Evolutionary conservation across 2,113 vertebrate genomes (phyloP).

Genomic region (Willisornis vidua): DNA sequence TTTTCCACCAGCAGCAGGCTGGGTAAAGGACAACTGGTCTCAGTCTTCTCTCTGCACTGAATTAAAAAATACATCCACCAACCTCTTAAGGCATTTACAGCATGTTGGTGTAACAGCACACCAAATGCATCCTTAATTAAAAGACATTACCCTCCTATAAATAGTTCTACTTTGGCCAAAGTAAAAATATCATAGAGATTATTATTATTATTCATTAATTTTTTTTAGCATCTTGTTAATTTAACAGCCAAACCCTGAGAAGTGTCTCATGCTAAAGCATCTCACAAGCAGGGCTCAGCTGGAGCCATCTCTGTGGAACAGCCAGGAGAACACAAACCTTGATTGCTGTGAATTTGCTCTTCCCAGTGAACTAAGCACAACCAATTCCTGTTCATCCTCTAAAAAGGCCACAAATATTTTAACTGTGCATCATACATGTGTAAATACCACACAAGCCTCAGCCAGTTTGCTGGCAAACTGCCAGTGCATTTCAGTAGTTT

Average conservation of each 20-base stretch:
- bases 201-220: neutral
- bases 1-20: neutral
- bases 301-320: neutral
- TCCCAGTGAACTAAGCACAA: neutral
- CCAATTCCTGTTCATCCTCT: neutral
- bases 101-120: neutral
- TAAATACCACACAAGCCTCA: neutral
- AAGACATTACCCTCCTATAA: neutral
- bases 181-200: neutral
- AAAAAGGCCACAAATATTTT: neutral
- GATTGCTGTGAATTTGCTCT: neutral
- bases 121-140: neutral
- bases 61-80: neutral
- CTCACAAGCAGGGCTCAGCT: neutral
- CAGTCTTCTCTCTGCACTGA: neutral
- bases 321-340: neutral
- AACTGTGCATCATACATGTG: neutral
- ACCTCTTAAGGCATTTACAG: neutral
- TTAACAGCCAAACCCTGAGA: neutral
- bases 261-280: neutral
- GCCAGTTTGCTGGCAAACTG: neutral
- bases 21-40: neutral
- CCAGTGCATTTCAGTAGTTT: neutral
- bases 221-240: neutral
- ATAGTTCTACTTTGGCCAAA: neutral